phyloP scores from a whole-genome alignment of 2,113 vertebrate species.

The Spea bombifrons region DNA sequence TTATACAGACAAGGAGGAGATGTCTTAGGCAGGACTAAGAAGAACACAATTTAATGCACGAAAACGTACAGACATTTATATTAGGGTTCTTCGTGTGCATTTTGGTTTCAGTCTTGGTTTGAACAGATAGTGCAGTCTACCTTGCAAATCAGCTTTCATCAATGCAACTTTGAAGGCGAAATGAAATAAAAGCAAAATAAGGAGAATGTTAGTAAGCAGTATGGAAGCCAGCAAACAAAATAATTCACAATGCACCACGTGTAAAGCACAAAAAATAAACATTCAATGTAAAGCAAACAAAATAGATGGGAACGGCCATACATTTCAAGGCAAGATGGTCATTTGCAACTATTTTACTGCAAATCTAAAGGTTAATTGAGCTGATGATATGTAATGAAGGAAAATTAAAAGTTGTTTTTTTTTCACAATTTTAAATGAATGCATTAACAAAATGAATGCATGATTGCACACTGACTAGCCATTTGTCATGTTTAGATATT shows the following conservation, averaged over 20 bases:
- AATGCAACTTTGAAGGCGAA: constrained; percentile 97
- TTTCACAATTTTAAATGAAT: constrained; percentile 54
- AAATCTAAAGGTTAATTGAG: constrained; percentile 71
- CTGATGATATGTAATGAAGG: constrained; percentile 70
- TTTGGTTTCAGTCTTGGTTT: constrained; percentile 79
- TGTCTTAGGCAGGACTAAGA: constrained; percentile 52
- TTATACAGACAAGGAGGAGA: constrained; percentile 23
- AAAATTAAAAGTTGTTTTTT: constrained; percentile 62
- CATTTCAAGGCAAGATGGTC: constrained; percentile 69
- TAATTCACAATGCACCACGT: constrained; percentile 66
- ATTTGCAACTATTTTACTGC: constrained; percentile 66
- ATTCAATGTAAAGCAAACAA: constrained; percentile 57
- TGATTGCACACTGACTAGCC: constrained; percentile 52
- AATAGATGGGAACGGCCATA: constrained; percentile 69
- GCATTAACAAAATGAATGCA: constrained; percentile 52
- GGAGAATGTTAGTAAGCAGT: constrained; percentile 93
- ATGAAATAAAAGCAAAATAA: constrained; percentile 83
- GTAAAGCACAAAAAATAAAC: constrained; percentile 47
- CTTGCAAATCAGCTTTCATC: constrained; percentile 99
- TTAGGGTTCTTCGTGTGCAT: constrained; percentile 56
- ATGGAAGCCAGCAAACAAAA: constrained; percentile 73
- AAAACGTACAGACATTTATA: constrained; percentile 54
- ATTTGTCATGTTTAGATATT: constrained; percentile 57
- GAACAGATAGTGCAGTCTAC: constrained; percentile 91
- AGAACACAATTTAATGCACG: constrained; percentile 49